phyloP scores from a whole-genome alignment of 1,140 invertebrate genomes.

The Drosophila suzukii region DNA sequence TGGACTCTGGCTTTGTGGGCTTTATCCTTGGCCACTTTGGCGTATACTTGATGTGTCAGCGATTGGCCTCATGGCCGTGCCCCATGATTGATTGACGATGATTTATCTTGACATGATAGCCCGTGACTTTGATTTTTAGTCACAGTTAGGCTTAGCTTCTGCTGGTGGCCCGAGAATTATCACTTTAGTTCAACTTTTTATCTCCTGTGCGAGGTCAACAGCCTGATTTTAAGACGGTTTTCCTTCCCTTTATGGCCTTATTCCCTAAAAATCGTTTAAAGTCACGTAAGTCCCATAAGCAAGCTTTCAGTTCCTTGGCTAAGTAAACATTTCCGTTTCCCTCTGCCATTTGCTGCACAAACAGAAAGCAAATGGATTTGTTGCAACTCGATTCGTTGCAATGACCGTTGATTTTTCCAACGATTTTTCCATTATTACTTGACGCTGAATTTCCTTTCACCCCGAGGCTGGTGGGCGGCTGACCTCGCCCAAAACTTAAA shows the following conservation, averaged over 20 bases:
- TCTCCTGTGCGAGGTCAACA: conserved; percentile 13
- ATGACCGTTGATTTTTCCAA: conserved; percentile 23
- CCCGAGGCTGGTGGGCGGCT: neutral
- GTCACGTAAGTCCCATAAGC: conserved; percentile 3
- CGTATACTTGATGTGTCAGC: conserved; percentile 64
- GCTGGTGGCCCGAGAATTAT: neutral
- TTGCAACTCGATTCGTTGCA: conserved; percentile 34
- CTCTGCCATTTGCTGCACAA: conserved; percentile 17
- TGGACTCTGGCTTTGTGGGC: conserved; percentile 33
- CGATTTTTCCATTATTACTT: conserved; percentile 41
- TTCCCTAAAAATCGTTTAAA: conserved; percentile 1
- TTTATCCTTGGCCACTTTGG: conserved; percentile 50
- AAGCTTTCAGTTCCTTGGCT: conserved; percentile 5
- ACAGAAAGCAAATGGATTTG: conserved; percentile 25
- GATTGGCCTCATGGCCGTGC: conserved; percentile 40
- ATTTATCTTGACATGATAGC: conserved; percentile 52
- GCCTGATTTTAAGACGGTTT: neutral
- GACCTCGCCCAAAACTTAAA: conserved; percentile 22
- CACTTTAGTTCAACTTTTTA: conserved; percentile 23
- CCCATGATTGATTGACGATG: conserved; percentile 70
- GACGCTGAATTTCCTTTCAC: conserved; percentile 24
- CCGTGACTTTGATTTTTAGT: conserved; percentile 66
- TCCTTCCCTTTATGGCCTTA: neutral
- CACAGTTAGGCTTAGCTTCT: conserved; percentile 17
- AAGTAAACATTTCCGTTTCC: conserved; percentile 63